phyloP scores from a whole-genome alignment of 92 coral and sea anemone species.

The Isaurus tuberculatus region DNA sequence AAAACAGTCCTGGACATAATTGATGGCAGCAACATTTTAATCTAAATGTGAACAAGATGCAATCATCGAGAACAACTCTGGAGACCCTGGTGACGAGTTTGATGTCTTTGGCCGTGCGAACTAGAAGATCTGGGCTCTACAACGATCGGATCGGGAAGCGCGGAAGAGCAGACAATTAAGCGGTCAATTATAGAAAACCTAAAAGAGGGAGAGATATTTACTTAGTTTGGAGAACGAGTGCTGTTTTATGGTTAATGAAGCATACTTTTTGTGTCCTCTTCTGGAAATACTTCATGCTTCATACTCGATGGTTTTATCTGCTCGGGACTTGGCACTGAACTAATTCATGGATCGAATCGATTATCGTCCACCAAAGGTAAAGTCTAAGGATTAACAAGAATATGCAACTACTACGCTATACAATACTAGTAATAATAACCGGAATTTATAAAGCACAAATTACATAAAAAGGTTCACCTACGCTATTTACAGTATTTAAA shows the following conservation, averaged over 20 bases:
- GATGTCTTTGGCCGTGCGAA: conserved; percentile 26
- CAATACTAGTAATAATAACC: conserved; percentile 5
- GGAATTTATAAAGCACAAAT: conserved; percentile 22
- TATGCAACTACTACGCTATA: conserved; percentile 6
- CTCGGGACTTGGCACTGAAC: not conserved
- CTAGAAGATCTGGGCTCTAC: conserved; percentile 9
- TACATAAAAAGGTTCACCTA: conserved; percentile 13
- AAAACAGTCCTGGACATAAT: not conserved
- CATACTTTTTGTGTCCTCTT: conserved; percentile 13
- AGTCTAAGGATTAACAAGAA: not conserved
- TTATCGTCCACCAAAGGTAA: not conserved
- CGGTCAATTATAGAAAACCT: conserved; percentile 5
- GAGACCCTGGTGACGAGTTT: conserved; percentile 23
- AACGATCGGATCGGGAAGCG: not conserved
- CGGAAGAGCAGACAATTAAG: conserved; percentile 7
- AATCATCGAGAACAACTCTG: not conserved
- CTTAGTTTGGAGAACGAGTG: conserved; percentile 23
- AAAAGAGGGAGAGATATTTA: conserved; percentile 19
- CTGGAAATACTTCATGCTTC: not conserved
- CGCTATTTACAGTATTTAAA: conserved; percentile 18
- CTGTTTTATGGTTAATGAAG: conserved; percentile 6
- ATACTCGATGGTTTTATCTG: conserved; percentile 11
- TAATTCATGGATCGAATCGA: conserved; percentile 2
- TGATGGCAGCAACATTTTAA: not conserved
- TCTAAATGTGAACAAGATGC: not conserved